These are phyloP conservation scores for Coregonus clupeaformis DNA, from an alignment of 2,113 vertebrate genomes.

Conservation along the genomic window DNA sequence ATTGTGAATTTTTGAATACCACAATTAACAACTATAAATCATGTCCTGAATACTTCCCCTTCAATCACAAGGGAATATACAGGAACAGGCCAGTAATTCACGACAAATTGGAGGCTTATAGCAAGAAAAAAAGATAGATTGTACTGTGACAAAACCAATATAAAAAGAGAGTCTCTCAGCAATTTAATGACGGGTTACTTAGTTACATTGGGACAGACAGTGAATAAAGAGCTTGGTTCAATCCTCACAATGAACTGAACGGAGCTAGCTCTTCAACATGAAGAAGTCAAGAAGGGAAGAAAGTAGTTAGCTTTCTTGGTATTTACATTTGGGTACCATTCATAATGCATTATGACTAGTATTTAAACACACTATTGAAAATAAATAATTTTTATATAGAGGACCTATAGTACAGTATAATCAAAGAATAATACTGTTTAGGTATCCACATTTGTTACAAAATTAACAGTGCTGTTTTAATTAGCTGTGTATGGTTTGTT, in stretches of 20 bases:
- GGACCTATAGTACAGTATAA: no score
- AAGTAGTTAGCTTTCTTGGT: constrained; percentile 40
- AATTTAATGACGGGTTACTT: constrained; percentile 50
- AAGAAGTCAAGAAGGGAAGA: background rate
- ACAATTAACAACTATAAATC: constrained; percentile 79
- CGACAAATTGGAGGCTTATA: constrained; percentile 68
- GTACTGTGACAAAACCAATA: constrained; percentile 44
- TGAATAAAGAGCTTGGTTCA: constrained; percentile 57
- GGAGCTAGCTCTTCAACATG: no score
- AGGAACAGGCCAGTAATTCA: constrained; percentile 72
- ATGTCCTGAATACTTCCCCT: constrained; percentile 75
- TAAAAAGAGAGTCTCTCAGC: constrained; percentile 53
- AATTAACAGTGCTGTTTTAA: no score
- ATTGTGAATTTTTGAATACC: constrained; percentile 72
- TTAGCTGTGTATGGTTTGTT: no score
- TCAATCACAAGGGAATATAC: constrained; percentile 71
- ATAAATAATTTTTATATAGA: background rate
- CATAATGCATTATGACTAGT: constrained; percentile 24
- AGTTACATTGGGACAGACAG: constrained; percentile 46
- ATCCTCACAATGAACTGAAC: background rate
- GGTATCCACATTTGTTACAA: no score
- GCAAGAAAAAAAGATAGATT: constrained; percentile 65
- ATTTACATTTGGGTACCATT: constrained; percentile 27
- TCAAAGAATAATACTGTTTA: no score
- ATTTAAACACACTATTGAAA: background rate